phyloP scores from a whole-genome alignment of 2,113 vertebrate species.

The Zosterops hypoxanthus region DNA sequence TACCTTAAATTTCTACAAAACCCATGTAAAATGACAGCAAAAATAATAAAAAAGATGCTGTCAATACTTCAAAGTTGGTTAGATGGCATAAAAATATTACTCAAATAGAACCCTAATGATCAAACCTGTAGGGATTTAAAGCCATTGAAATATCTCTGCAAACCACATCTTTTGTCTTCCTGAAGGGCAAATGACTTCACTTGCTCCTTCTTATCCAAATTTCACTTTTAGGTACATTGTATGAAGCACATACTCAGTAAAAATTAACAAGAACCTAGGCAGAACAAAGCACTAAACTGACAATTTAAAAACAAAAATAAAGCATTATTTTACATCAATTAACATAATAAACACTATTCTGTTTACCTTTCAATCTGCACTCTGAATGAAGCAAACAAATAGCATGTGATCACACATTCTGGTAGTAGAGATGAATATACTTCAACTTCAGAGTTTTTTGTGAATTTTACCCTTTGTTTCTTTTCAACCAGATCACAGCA shows the following conservation, averaged over 20 bases:
- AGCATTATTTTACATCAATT: not conserved
- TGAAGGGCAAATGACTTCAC: not conserved
- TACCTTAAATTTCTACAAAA: not conserved
- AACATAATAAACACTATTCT: not conserved
- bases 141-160: not conserved
- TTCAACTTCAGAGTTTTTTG: fast-evolving
- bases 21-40: not conserved
- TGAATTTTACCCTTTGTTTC: not conserved
- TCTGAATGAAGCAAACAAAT: not conserved
- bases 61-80: not conserved
- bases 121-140: not conserved
- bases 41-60: not conserved
- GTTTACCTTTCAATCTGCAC: not conserved
- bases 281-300: not conserved
- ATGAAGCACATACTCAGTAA: not conserved
- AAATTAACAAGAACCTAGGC: not conserved
- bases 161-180: not conserved
- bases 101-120: not conserved
- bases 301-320: not conserved
- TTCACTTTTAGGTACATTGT: not conserved
- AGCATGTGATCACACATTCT: not conserved
- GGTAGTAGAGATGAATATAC: not conserved
- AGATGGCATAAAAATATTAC: not conserved
- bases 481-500: not conserved
- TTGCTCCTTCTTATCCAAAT: not conserved